Evolutionary conservation across 2,113 vertebrate genomes (phyloP).

Genomic region (Tringa solitaria): DNA sequence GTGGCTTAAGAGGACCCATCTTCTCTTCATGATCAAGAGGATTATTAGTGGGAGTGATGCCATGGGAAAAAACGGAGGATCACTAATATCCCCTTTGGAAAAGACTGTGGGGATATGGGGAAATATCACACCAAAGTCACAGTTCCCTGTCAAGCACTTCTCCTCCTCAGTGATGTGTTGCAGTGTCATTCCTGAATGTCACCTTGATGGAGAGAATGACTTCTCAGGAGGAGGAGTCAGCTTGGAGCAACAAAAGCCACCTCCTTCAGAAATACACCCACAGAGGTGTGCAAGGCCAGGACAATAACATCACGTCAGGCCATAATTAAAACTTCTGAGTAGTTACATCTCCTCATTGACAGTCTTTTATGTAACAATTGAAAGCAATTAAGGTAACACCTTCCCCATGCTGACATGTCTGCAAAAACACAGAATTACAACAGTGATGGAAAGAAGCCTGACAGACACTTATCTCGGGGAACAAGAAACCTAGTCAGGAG

Average conservation of each 20-base stretch:
- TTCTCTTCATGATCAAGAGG: not conserved
- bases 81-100: not conserved
- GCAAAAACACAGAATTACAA: not conserved
- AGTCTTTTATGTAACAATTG: not conserved
- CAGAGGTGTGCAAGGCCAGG: constrained; percentile 4
- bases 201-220: not conserved
- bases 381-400: not conserved
- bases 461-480: not conserved
- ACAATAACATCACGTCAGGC: not conserved
- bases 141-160: not conserved
- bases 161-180: not conserved
- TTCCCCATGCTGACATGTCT: not conserved
- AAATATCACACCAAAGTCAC: not conserved
- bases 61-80: not conserved
- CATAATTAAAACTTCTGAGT: not conserved
- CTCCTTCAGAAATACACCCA: constrained; percentile 32
- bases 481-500: not conserved
- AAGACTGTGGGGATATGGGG: not conserved
- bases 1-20: not conserved
- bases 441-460: not conserved
- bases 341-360: not conserved
- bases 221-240: not conserved
- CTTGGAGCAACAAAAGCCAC: constrained; percentile 17
- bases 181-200: constrained; percentile 19
- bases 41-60: not conserved